Evolutionary conservation across 2,113 vertebrate genomes (phyloP), one percentile per base, ranked within the genome.

Genomic region (Collichthys lucidus): DNA sequence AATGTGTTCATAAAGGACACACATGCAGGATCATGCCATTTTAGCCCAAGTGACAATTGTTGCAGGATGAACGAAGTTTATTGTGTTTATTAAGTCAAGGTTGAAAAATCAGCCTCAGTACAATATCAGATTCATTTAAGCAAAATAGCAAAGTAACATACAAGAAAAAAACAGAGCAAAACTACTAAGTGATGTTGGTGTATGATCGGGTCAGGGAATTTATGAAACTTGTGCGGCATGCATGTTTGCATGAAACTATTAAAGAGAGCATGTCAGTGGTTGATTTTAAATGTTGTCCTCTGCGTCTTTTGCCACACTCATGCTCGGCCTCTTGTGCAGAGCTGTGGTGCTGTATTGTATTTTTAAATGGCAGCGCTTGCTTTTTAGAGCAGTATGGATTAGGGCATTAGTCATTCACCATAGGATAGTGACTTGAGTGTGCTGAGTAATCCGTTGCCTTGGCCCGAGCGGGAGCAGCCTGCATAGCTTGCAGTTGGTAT

Each of bases 361-460:
- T 53, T 67, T 81, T 56, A 75, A 67, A 50, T 71, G 46, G 29
- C 24, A 56, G 40, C 19, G 56, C 24, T 77, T 22, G 74, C 44
- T 60, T 59, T 79, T 67, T 63, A 67, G 53, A 88, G 42, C 24
- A 68, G 44, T 79, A 80, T 84, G 44, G 78, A 84, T 82, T 69
- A 56, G 62, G 61, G 22, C 53, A 81, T 85, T 79, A 73, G 62
- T 72, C 72, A 63, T 5, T 44, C 62, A 77, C 81, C 9, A 24
- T 61, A 68, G 56, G 47, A 68, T 29, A 50, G 57, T 49, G 80
- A 66, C 47, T 50, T 42, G 15, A 79, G 53, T 68, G 53, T 77
- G 50, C 63, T 60, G 73, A 70, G 72, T 74, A 74, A 76, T 79
- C 42, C 67, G 74, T 29, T 72, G 56, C 67, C 11, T 66, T 31